Conservation (phyloP, 2,797 vertebrate species). For the Clarias pachynema region DNA sequence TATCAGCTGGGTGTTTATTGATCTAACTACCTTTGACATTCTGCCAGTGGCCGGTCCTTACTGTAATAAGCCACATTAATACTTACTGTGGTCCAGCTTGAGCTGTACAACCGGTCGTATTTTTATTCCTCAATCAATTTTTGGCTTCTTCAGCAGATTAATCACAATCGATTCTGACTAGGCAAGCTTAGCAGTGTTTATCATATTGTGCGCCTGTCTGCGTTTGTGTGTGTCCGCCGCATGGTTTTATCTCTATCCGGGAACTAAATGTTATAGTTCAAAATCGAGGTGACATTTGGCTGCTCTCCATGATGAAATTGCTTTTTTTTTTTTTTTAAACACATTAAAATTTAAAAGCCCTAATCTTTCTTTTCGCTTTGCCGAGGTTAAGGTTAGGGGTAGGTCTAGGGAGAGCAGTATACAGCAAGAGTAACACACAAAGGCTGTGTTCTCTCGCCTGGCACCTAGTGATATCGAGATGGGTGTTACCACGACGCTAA, state of each 20-base stretch:
- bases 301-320: background rate
- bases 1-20: slow-evolving; percentile 15
- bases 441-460: background rate
- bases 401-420: background rate
- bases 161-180: background rate
- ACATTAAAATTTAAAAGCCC: background rate
- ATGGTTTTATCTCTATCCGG: background rate
- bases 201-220: background rate
- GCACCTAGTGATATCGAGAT: background rate
- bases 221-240: background rate
- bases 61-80: background rate
- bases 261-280: background rate
- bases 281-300: background rate
- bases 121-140: background rate
- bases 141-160: slow-evolving; percentile 8
- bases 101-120: background rate
- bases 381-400: background rate
- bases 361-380: background rate
- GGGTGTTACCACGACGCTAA: background rate
- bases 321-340: background rate
- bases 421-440: background rate
- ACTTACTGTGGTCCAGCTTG: background rate
- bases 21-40: background rate
- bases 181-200: background rate
- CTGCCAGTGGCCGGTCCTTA: background rate